These are phyloP conservation scores for Galeruca laticollis DNA, from an alignment of 2,888 invertebrate genomes.

Conservation along the genomic window DNA sequence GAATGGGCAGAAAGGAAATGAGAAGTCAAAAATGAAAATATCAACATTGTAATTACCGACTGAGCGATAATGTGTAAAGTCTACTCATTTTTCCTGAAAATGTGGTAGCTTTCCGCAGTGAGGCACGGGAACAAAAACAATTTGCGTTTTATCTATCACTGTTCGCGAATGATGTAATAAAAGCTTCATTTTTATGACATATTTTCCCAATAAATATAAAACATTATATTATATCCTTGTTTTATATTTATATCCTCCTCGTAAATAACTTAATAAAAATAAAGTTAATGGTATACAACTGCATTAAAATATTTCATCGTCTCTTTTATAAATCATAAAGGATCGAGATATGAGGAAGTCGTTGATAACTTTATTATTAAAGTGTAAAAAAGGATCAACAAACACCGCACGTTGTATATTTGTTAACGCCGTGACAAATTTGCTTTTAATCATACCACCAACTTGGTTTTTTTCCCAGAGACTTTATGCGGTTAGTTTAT, in stretches of 20 bases:
- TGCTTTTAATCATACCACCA: slow-evolving; percentile 34
- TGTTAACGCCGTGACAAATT: slow-evolving; percentile 41
- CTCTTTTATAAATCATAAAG: slow-evolving; percentile 35
- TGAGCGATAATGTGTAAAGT: too few relatives aligned
- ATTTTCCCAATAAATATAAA: slow-evolving; percentile 10
- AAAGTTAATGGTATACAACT: slow-evolving; percentile 9
- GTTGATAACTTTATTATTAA: slow-evolving; percentile 38
- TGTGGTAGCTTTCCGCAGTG: neutral
- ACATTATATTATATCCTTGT: slow-evolving; percentile 11
- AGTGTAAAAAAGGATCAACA: slow-evolving; percentile 32
- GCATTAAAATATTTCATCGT: slow-evolving; percentile 18
- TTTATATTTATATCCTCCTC: neutral
- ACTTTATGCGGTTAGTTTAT: neutral
- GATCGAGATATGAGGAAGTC: slow-evolving; percentile 30
- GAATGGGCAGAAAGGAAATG: too few relatives aligned
- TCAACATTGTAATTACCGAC: too few relatives aligned
- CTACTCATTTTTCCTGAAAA: too few relatives aligned
- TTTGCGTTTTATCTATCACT: neutral
- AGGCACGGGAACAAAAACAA: neutral
- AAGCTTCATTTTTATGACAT: neutral
- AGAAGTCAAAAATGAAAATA: too few relatives aligned
- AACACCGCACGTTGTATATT: slow-evolving; percentile 34
- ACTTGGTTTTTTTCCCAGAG: neutral
- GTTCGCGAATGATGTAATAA: neutral
- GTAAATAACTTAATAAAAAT: slow-evolving; percentile 13